phyloP scores from a whole-genome alignment of 2,888 invertebrate species.

The Myopa testacea region DNA sequence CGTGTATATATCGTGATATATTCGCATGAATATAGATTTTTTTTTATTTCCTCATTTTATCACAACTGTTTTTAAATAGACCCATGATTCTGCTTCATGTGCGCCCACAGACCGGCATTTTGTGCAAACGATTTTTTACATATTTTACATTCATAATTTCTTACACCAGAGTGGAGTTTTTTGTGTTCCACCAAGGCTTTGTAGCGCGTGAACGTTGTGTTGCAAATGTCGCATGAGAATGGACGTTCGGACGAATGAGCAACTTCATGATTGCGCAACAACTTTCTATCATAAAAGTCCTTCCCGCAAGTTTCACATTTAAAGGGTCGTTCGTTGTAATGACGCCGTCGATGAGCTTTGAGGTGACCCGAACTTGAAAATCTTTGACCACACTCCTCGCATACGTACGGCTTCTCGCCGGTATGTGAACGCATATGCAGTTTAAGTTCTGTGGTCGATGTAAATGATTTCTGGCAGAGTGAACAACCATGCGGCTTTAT shows the following conservation, averaged over 20 bases:
- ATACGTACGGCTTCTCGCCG: slow-evolving; percentile 44
- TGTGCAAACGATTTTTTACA: slow-evolving; percentile 49
- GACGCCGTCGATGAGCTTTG: slow-evolving; percentile 74
- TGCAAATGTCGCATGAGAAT: slow-evolving; percentile 73
- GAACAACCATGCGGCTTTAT: slow-evolving; percentile 44
- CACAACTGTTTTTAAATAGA: too few relatives aligned
- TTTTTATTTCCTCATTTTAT: too few relatives aligned
- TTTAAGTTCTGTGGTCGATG: slow-evolving; percentile 42
- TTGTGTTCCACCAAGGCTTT: slow-evolving; percentile 47
- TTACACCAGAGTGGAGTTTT: slow-evolving; percentile 44
- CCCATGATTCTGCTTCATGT: slow-evolving; percentile 39
- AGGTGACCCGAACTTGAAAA: slow-evolving; percentile 55
- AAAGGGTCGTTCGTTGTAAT: slow-evolving; percentile 75
- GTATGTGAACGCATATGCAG: slow-evolving; percentile 46
- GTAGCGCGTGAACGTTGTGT: slow-evolving; percentile 49
- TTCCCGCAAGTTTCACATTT: slow-evolving; percentile 74
- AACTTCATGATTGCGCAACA: slow-evolving; percentile 72
- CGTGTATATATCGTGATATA: too few relatives aligned
- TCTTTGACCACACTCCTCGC: slow-evolving; percentile 43
- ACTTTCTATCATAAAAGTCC: slow-evolving; percentile 69
- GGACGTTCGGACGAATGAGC: slow-evolving; percentile 76
- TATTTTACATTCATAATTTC: slow-evolving; percentile 47
- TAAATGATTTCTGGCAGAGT: slow-evolving; percentile 41
- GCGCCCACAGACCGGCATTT: slow-evolving; percentile 49
- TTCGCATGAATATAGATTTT: too few relatives aligned